Conservation (phyloP, 2,113 vertebrate species). For the Ceyx margarethae region DNA sequence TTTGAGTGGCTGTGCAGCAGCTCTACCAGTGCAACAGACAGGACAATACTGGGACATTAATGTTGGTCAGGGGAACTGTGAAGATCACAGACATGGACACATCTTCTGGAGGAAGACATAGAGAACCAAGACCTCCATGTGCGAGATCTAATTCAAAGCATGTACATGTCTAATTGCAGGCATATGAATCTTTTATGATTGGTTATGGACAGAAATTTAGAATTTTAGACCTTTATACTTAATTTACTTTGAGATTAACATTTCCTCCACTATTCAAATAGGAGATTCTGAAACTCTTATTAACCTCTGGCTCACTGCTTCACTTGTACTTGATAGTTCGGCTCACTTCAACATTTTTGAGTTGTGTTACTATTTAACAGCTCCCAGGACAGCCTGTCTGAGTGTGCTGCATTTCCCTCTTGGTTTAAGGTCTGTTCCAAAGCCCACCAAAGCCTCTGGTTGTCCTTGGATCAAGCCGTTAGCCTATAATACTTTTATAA, state of each 20-base stretch:
- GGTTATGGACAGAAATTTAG: neutral
- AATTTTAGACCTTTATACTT: neutral
- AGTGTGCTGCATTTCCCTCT: neutral
- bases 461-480: slow-evolving; percentile 14
- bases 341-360: neutral
- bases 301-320: slow-evolving; percentile 7
- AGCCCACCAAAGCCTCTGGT: slow-evolving; percentile 20
- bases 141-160: neutral
- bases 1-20: neutral
- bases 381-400: neutral
- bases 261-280: neutral
- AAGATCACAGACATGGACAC: neutral
- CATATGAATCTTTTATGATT: neutral
- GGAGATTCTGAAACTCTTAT: neutral
- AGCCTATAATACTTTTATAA: slow-evolving; percentile 14
- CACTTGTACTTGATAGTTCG: neutral
- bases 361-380: neutral
- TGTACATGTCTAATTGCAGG: neutral
- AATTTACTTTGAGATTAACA: slow-evolving; percentile 17
- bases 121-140: neutral
- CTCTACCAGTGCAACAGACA: neutral
- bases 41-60: neutral
- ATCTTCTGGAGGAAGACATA: neutral
- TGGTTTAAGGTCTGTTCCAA: slow-evolving; percentile 15
- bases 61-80: neutral